Evolutionary conservation across 1,140 invertebrate genomes (phyloP).

Genomic region (Ceratoteleas bidentatus): DNA sequence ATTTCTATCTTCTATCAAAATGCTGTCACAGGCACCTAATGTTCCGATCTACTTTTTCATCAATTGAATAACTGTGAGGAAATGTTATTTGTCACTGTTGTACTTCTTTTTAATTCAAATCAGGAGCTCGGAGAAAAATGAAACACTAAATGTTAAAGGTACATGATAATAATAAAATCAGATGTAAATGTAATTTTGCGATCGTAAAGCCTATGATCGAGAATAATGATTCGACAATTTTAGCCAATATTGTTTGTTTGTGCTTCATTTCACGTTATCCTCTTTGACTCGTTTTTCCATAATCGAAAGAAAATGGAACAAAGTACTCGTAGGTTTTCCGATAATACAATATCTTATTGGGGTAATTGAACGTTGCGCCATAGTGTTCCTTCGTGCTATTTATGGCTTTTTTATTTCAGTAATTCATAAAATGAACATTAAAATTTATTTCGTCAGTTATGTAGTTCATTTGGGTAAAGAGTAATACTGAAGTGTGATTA

Average conservation of each 20-base stretch:
- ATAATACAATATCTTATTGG: constrained; percentile 26
- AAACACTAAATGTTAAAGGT: constrained; percentile 8
- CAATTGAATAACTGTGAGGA: too few relatives aligned
- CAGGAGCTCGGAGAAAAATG: background rate
- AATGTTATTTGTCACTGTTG: too few relatives aligned
- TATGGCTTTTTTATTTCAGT: too few relatives aligned
- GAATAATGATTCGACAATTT: constrained; percentile 29
- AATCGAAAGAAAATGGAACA: constrained; percentile 35
- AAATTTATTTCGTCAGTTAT: background rate
- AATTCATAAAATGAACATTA: background rate
- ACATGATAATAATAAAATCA: constrained; percentile 7
- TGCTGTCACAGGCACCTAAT: too few relatives aligned
- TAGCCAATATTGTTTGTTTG: constrained; percentile 31
- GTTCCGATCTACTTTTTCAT: too few relatives aligned
- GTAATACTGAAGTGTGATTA: too few relatives aligned
- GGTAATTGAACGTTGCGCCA: constrained; percentile 10
- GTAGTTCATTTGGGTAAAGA: too few relatives aligned
- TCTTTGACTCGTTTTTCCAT: constrained; percentile 25
- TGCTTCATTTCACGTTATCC: constrained; percentile 16
- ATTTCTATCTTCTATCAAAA: too few relatives aligned
- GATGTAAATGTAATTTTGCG: constrained; percentile 21
- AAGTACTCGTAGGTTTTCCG: constrained; percentile 19
- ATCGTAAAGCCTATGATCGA: constrained; percentile 12
- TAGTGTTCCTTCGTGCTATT: background rate
- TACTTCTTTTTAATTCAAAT: too few relatives aligned